phyloP scores from a whole-genome alignment of 2,888 invertebrate genomes.

The Drosophila macrospina region DNA sequence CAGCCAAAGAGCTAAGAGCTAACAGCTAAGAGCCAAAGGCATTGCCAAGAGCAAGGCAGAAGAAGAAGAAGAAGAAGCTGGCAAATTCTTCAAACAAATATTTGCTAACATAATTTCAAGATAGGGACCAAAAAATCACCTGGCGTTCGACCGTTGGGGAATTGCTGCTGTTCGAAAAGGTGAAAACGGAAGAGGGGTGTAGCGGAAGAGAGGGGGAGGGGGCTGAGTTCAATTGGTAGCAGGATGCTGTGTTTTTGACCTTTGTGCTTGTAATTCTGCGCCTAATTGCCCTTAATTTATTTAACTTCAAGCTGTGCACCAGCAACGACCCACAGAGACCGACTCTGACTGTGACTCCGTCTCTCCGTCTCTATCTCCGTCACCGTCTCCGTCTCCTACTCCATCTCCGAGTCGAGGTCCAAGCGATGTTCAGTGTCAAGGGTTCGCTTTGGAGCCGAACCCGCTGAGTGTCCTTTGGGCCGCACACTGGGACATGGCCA shows the following conservation, averaged over 20 bases:
- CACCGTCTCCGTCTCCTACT: background rate
- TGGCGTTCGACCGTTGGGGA: constrained; percentile 38
- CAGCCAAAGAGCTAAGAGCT: background rate
- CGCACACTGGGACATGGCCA: constrained; percentile 53
- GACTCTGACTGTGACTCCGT: too few relatives aligned
- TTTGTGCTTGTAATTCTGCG: constrained; percentile 73
- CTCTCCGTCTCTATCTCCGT: background rate
- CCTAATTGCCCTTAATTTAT: constrained; percentile 80
- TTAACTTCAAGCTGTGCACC: constrained; percentile 79
- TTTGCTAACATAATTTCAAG: constrained; percentile 63
- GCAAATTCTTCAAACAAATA: constrained; percentile 52
- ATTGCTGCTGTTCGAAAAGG: background rate
- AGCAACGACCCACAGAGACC: constrained; percentile 16
- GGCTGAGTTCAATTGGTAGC: constrained; percentile 48
- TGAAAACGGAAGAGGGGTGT: background rate
- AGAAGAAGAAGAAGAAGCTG: too few relatives aligned
- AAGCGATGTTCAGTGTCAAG: constrained; percentile 63
- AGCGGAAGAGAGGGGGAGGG: too few relatives aligned
- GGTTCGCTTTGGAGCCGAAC: constrained; percentile 62
- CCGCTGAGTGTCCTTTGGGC: constrained; percentile 67
- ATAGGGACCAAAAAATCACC: constrained; percentile 62
- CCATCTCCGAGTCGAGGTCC: background rate
- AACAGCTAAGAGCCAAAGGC: background rate
- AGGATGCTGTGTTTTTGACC: constrained; percentile 55
- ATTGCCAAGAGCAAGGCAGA: constrained; percentile 5